A percentile compares a stretch with the other conserved stretches of the same genome.
These are phyloP conservation scores for Sebastes hubbsi DNA, from an alignment of 2,797 vertebrate genomes.

Conservation along the genomic window DNA sequence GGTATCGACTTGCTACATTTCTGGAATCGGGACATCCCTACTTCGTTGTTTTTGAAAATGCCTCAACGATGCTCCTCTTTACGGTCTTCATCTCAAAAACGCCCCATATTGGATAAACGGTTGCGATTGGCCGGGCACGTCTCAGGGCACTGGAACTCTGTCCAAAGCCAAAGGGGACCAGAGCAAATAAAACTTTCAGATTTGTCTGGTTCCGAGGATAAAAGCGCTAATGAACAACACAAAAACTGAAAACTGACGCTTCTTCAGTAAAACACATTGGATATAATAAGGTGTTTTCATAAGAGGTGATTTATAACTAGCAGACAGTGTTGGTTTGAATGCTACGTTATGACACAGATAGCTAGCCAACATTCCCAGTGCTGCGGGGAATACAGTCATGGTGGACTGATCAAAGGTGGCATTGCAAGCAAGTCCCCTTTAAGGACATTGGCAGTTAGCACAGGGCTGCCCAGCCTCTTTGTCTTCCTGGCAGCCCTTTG, in stretches of 20 bases:
- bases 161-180: not conserved
- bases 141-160: not conserved
- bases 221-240: not conserved
- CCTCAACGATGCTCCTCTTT: not conserved
- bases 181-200: not conserved
- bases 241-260: not conserved
- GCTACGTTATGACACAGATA: conserved; percentile 23
- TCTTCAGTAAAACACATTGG: not conserved
- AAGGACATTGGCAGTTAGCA: conserved; percentile 77
- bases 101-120: not conserved
- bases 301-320: not conserved
- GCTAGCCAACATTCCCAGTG: conserved; percentile 33
- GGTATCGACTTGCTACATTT: too few species aligned
- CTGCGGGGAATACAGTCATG: conserved; percentile 57
- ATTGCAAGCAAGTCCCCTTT: conserved; percentile 70
- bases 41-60: not conserved
- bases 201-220: not conserved
- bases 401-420: conserved; percentile 78
- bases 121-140: not conserved
- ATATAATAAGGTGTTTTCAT: conserved; percentile 23
- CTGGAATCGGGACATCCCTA: too few species aligned
- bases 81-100: not conserved
- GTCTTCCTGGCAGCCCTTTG: conserved; percentile 82
- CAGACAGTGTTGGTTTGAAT: conserved; percentile 3
- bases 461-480: conserved; percentile 71